Conservation (phyloP, 2,113 vertebrate species). For the Beaufortia kweichowensis region DNA sequence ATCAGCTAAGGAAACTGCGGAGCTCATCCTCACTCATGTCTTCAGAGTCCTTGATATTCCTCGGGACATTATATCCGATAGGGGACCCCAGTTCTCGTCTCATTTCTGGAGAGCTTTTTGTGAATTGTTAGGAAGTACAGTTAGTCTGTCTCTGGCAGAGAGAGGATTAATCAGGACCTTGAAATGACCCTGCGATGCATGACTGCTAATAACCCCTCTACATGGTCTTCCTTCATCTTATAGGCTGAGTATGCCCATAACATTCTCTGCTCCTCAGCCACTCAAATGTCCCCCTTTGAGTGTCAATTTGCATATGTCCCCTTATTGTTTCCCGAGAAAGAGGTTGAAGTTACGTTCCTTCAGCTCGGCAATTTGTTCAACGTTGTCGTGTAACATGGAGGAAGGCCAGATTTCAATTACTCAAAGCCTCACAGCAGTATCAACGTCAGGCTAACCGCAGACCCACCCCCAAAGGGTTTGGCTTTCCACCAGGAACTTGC, state of each 20-base stretch:
- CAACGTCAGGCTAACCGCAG: background rate
- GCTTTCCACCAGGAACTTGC: background rate
- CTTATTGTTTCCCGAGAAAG: background rate
- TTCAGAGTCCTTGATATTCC: background rate
- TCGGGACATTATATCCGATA: background rate
- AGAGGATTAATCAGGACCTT: background rate
- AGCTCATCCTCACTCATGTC: background rate
- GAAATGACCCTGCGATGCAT: background rate
- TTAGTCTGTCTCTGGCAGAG: background rate
- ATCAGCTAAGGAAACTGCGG: background rate
- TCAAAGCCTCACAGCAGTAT: background rate
- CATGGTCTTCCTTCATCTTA: background rate
- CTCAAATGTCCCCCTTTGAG: too few species aligned
- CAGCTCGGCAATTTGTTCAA: background rate
- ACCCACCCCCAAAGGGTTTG: background rate
- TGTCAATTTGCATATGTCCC: slow-evolving; percentile 4
- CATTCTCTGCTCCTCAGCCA: background rate
- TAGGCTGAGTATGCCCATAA: background rate
- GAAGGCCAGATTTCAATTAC: background rate
- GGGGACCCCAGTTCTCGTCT: background rate
- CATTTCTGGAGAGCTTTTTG: background rate
- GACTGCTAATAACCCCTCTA: background rate
- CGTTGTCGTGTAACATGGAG: too few species aligned
- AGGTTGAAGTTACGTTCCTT: background rate
- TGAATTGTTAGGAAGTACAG: background rate